These are phyloP conservation scores for Kryptolebias ocellatus DNA, from an alignment of 2,797 vertebrate genomes.

Conservation along the genomic window DNA sequence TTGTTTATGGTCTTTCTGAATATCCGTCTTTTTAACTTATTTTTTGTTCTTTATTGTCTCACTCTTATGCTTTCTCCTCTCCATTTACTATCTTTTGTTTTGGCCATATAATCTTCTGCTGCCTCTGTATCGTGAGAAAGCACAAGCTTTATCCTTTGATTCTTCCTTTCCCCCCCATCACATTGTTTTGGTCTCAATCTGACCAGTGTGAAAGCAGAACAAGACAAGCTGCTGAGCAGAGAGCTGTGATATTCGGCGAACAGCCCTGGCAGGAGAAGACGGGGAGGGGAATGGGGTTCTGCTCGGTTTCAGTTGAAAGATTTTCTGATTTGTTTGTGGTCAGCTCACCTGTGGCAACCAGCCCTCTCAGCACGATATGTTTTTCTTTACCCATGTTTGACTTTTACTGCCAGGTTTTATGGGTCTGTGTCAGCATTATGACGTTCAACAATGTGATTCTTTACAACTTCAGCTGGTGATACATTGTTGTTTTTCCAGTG, in stretches of 20 bases:
- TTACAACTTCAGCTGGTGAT: conserved; percentile 26
- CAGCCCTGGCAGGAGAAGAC: neutral
- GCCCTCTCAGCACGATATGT: conserved; percentile 29
- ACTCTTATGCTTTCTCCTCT: conserved; percentile 2
- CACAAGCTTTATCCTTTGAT: conserved; percentile 17
- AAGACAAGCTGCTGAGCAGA: conserved; percentile 20
- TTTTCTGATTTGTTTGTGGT: conserved; percentile 50
- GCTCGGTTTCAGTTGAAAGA: conserved; percentile 31
- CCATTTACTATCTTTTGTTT: conserved; percentile 14
- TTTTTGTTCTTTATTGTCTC: conserved; percentile 17
- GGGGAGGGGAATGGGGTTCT: neutral
- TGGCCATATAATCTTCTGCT: conserved; percentile 12
- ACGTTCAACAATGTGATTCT: conserved; percentile 32
- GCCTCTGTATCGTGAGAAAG: conserved; percentile 29
- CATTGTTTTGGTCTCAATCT: conserved; percentile 19
- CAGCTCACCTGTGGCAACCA: conserved; percentile 21
- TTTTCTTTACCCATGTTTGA: conserved; percentile 46
- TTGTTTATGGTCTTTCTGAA: neutral
- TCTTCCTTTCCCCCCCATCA: neutral
- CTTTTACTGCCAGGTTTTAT: conserved; percentile 54
- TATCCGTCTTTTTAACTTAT: neutral
- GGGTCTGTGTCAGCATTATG: conserved; percentile 38
- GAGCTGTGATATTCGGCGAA: conserved; percentile 1
- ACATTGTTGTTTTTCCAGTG: conserved; percentile 20
- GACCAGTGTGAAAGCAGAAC: conserved; percentile 9